These are phyloP conservation scores for Artemisiospiza belli DNA, from an alignment of 2,113 vertebrate genomes.

Conservation along the genomic window DNA sequence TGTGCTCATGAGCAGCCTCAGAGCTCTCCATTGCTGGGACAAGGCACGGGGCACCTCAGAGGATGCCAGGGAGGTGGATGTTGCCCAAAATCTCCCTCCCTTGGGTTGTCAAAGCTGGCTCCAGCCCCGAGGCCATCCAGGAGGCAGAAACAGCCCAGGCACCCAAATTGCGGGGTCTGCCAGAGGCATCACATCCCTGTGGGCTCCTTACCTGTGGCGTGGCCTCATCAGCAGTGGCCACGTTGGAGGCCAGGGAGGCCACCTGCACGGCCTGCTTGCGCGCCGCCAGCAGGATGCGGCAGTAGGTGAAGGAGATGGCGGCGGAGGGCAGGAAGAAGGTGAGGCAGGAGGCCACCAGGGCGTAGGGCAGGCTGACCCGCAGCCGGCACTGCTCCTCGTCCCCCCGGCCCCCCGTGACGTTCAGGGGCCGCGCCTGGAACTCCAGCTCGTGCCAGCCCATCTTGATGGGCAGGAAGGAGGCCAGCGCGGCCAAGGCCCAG, in stretches of 20 bases:
- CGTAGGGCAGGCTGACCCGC: conserved; percentile 89
- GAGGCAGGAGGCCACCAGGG: conserved; percentile 89
- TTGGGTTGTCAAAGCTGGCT: neutral
- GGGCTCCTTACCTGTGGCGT: conserved; percentile 69
- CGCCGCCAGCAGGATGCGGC: conserved; percentile 89
- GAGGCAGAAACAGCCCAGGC: neutral
- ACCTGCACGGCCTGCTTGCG: conserved; percentile 89
- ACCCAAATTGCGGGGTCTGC: rapidly evolving
- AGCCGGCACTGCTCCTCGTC: conserved; percentile 85
- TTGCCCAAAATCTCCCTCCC: neutral
- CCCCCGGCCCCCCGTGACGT: conserved; percentile 56
- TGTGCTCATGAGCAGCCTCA: neutral
- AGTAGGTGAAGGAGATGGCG: conserved; percentile 97
- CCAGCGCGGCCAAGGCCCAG: conserved; percentile 87
- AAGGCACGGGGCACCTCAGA: rapidly evolving
- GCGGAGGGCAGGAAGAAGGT: conserved; percentile 94
- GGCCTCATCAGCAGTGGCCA: conserved; percentile 47
- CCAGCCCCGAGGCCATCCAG: rapidly evolving
- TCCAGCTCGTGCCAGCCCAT: conserved; percentile 93
- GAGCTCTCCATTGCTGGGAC: neutral
- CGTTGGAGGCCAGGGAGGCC: conserved; percentile 82
- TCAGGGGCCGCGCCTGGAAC: conserved; percentile 24
- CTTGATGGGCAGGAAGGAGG: conserved; percentile 94
- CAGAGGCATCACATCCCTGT: neutral
- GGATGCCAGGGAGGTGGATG: neutral